Percentiles rank a stretch among this genome's conserved stretches.
Evolutionary conservation across 2,888 invertebrate species (phyloP).

Genomic region (Acanthosepion pharaonis): DNA sequence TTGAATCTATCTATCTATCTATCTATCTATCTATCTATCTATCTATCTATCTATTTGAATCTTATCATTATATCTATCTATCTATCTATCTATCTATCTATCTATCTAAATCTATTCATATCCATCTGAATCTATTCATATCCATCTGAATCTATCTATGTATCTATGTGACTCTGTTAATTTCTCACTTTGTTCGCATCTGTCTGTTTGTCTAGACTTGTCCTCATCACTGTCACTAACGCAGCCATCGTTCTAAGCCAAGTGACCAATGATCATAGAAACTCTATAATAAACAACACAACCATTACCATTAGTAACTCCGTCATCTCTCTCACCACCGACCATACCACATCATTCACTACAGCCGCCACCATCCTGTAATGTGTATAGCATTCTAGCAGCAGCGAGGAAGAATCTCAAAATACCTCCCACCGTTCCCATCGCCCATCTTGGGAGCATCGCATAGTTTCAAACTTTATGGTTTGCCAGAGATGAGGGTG

Average conservation of each 20-base stretch:
- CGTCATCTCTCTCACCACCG: neutral
- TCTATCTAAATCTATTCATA: neutral
- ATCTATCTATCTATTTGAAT: neutral
- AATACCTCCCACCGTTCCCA: neutral
- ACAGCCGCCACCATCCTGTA: neutral
- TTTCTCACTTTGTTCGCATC: neutral
- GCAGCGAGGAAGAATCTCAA: neutral
- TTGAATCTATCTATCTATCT: neutral
- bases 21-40: neutral
- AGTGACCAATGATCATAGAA: neutral
- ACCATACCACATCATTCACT: neutral
- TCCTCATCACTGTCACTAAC: neutral
- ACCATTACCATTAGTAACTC: neutral
- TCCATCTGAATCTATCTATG: neutral
- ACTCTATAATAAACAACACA: neutral
- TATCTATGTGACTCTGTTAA: neutral
- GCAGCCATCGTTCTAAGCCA: neutral
- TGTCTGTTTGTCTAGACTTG: neutral
- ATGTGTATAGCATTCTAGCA: neutral
- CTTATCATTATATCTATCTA: neutral
- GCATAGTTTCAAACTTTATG: neutral
- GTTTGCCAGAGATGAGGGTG: neutral
- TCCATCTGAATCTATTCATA: neutral
- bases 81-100: neutral
- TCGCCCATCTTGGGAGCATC: neutral